Conservation (phyloP, 2,797 vertebrate genomes). For the Sebastes nivosus region DNA sequence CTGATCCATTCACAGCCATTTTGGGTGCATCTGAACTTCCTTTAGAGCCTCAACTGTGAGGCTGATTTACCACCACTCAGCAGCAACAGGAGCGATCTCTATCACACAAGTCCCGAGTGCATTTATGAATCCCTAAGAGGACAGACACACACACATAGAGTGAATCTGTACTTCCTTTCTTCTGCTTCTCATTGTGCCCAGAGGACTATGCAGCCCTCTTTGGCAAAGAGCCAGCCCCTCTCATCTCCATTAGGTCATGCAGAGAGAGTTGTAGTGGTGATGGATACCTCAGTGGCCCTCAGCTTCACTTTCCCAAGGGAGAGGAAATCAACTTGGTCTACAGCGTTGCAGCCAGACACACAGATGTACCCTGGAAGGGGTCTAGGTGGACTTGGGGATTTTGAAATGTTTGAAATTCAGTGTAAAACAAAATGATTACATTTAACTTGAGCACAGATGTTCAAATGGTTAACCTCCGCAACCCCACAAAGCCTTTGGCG, state of each 20-base stretch:
- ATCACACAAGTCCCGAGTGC: background rate
- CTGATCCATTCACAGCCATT: constrained; percentile 71
- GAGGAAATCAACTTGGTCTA: constrained; percentile 21
- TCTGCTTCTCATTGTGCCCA: constrained; percentile 47
- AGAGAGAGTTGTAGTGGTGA: constrained; percentile 59
- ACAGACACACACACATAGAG: constrained; percentile 6
- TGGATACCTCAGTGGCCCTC: constrained; percentile 64
- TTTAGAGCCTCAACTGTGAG: constrained; percentile 48
- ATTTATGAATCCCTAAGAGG: constrained; percentile 37
- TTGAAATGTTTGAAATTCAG: constrained; percentile 20
- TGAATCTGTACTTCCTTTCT: constrained; percentile 48
- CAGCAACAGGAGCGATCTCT: constrained; percentile 38
- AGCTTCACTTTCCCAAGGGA: constrained; percentile 48
- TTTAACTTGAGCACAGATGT: constrained; percentile 41
- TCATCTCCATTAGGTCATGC: constrained; percentile 70
- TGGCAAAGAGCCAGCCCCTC: constrained; percentile 64
- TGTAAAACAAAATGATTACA: constrained; percentile 24
- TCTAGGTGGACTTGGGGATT: background rate
- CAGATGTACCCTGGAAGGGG: constrained; percentile 2
- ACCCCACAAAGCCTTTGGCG: background rate
- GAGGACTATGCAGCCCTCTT: constrained; percentile 57
- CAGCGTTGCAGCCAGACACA: background rate
- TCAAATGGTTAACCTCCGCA: constrained; percentile 6
- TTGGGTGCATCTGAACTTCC: constrained; percentile 71
- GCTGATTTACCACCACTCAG: constrained; percentile 68